These are phyloP conservation scores for Vidua macroura DNA, from an alignment of 2,113 vertebrate species.

Conservation along the genomic window DNA sequence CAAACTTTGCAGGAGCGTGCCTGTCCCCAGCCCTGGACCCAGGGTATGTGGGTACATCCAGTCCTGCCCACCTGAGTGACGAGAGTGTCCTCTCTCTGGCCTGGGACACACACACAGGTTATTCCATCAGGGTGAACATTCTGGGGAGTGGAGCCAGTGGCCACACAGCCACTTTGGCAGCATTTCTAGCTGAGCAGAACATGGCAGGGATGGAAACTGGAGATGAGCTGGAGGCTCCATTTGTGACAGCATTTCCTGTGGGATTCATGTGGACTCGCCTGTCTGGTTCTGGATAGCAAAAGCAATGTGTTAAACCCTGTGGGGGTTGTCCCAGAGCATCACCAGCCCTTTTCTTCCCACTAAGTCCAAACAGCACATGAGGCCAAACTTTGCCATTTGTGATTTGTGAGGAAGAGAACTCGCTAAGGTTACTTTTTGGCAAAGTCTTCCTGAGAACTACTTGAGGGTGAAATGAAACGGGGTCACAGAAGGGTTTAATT, in stretches of 20 bases:
- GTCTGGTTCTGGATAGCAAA: neutral
- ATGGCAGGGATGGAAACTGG: neutral
- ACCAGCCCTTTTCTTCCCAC: neutral
- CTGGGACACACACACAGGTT: neutral
- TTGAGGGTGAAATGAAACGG: slow-evolving; percentile 27
- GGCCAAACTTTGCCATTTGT: neutral
- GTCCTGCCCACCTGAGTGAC: neutral
- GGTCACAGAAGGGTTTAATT: slow-evolving; percentile 61
- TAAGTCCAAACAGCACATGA: neutral
- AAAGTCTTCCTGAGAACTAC: slow-evolving; percentile 9
- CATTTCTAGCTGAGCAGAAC: neutral
- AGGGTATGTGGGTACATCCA: neutral
- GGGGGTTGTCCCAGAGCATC: neutral
- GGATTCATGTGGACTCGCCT: neutral
- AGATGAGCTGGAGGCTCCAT: neutral
- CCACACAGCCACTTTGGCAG: neutral
- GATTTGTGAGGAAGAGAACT: neutral
- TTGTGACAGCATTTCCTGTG: neutral
- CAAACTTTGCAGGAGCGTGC: neutral
- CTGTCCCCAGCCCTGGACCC: neutral
- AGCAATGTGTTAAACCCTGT: neutral
- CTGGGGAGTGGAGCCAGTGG: neutral
- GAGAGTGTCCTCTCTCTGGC: neutral
- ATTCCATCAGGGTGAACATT: accelerated
- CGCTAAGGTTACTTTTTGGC: neutral